Conservation (phyloP, 1,140 invertebrate genomes). For the Linepithema humile region DNA sequence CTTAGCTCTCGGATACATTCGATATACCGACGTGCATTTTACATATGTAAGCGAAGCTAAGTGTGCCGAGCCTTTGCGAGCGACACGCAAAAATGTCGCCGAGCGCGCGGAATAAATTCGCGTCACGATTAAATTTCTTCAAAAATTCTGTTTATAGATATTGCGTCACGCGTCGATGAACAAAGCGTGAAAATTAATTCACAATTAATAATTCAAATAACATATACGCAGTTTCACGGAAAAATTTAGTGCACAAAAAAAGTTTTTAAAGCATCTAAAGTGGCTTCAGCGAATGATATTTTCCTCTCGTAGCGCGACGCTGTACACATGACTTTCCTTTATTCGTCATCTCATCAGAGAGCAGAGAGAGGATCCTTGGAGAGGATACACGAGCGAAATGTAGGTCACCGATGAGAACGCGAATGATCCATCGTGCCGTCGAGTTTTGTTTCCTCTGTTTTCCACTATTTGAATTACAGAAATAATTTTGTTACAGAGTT, state of each 20-base stretch:
- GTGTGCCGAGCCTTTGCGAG: background rate
- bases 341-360: conserved; percentile 22
- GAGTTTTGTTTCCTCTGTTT: conserved; percentile 22
- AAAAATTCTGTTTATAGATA: background rate
- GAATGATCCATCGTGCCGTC: conserved; percentile 12
- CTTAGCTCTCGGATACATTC: conserved; percentile 23
- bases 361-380: background rate
- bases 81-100: background rate
- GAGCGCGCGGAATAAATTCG: background rate
- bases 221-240: background rate
- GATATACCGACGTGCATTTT: conserved; percentile 11
- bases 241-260: background rate
- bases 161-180: background rate
- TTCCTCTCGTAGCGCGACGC: background rate
- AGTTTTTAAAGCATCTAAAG: background rate
- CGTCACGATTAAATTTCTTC: background rate
- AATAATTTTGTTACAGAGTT: conserved; percentile 23
- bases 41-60: background rate
- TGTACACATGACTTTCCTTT: background rate
- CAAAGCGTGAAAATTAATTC: background rate
- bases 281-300: background rate
- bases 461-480: conserved; percentile 13
- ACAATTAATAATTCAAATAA: background rate
- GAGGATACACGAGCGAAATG: background rate
- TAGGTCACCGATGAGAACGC: background rate